These are phyloP conservation scores for Phymastichus coffea DNA, from an alignment of 1,140 invertebrate genomes.

Conservation along the genomic window DNA sequence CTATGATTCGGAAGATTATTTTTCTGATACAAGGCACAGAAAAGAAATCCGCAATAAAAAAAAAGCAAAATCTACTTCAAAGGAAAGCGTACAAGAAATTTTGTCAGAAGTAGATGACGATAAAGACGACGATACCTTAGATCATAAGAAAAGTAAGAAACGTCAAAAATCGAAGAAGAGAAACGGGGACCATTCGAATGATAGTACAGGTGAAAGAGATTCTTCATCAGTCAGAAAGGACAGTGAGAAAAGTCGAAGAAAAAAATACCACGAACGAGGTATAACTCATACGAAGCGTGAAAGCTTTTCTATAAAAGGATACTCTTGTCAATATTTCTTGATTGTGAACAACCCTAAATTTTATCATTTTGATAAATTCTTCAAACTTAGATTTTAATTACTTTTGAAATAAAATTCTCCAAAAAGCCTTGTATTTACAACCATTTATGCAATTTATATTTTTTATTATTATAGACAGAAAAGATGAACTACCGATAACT, in stretches of 20 bases:
- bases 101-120: slow-evolving; percentile 12
- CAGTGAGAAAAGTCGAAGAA: not conserved
- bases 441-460: too few species aligned
- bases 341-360: too few species aligned
- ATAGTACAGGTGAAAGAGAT: not conserved
- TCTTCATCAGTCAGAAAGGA: not conserved
- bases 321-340: too few species aligned
- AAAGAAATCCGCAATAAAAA: slow-evolving; percentile 14
- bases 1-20: slow-evolving; percentile 25
- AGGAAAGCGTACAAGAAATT: not conserved
- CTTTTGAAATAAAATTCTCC: too few species aligned
- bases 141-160: slow-evolving; percentile 20
- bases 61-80: slow-evolving; percentile 15
- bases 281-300: too few species aligned
- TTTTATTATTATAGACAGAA: too few species aligned
- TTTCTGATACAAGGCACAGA: slow-evolving; percentile 19
- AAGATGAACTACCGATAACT: slow-evolving; percentile 47
- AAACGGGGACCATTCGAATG: not conserved
- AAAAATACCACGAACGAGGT: not conserved
- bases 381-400: too few species aligned
- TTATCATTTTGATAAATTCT: too few species aligned
- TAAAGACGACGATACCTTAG: slow-evolving; percentile 19
- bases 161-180: slow-evolving; percentile 26
- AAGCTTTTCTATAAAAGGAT: too few species aligned
- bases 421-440: too few species aligned